phyloP scores from a whole-genome alignment of 2,888 invertebrate species.

The Eristalinus sepulchralis region DNA sequence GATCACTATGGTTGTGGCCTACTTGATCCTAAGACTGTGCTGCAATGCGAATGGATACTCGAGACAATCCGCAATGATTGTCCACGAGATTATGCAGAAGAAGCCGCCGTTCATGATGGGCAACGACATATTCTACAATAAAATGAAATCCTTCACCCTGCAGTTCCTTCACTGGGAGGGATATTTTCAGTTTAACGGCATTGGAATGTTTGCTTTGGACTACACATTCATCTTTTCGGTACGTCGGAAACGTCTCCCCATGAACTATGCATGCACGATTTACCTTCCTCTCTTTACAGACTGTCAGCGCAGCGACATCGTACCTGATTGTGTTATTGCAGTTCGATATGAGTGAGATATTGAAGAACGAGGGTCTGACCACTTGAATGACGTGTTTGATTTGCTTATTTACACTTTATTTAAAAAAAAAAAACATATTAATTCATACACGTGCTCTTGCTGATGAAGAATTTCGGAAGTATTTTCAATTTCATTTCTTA shows the following conservation, averaged over 20 bases:
- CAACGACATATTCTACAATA: conserved; percentile 80
- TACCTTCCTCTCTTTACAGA: conserved; percentile 73
- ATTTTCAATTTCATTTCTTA: neutral
- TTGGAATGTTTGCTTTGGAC: conserved; percentile 79
- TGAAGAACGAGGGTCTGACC: conserved; percentile 76
- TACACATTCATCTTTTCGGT: conserved; percentile 81
- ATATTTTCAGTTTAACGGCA: conserved; percentile 80
- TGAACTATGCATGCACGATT: no score
- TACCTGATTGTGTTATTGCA: conserved; percentile 81
- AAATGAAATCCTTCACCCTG: conserved; percentile 81
- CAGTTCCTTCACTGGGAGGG: conserved; percentile 81
- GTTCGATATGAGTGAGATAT: conserved; percentile 79
- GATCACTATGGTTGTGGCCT: conserved; percentile 77
- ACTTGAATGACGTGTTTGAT: neutral
- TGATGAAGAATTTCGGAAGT: neutral
- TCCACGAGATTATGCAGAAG: conserved; percentile 81
- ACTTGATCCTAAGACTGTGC: conserved; percentile 77
- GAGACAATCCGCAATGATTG: conserved; percentile 79
- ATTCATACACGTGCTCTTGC: neutral
- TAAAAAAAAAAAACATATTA: neutral
- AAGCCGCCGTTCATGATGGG: conserved; percentile 80
- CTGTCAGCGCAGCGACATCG: conserved; percentile 80
- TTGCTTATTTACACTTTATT: neutral
- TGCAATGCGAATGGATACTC: conserved; percentile 78
- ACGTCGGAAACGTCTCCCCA: conserved; percentile 42